Conservation (phyloP, 2,797 vertebrate species). For the Cossypha dichroa region DNA sequence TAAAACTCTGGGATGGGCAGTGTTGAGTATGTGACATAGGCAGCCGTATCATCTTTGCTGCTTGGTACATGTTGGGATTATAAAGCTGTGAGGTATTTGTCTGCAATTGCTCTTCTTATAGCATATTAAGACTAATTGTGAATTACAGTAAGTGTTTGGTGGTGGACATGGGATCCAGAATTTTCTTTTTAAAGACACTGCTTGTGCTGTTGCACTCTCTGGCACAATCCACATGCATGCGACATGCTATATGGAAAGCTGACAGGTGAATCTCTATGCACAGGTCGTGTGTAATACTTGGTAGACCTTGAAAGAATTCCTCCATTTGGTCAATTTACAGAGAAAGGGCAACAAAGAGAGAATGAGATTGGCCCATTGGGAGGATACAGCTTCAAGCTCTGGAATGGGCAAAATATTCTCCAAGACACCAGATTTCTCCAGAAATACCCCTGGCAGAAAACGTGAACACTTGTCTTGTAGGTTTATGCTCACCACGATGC, state of each 20-base stretch:
- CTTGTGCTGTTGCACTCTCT: background rate
- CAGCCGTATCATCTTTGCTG: background rate
- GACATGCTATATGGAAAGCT: background rate
- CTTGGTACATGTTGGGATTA: background rate
- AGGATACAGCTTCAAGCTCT: background rate
- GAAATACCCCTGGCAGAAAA: background rate
- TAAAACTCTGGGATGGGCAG: conserved; percentile 51
- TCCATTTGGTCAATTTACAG: background rate
- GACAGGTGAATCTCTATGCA: background rate
- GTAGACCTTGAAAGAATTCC: background rate
- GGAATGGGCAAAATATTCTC: background rate
- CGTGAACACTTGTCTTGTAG: background rate
- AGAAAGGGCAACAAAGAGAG: background rate
- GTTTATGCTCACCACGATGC: background rate
- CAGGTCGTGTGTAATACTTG: background rate
- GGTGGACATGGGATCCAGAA: background rate
- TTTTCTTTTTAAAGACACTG: background rate
- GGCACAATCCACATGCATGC: fast-evolving
- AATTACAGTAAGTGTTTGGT: background rate
- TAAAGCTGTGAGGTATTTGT: background rate
- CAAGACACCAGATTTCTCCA: background rate
- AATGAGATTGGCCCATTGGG: background rate
- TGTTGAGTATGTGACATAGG: background rate
- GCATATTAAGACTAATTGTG: background rate
- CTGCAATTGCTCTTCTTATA: background rate